A percentile compares a stretch with the other conserved stretches of the same genome.
Evolutionary conservation across 1,140 invertebrate genomes (phyloP).

Genomic region (Zaprionus ornatus): DNA sequence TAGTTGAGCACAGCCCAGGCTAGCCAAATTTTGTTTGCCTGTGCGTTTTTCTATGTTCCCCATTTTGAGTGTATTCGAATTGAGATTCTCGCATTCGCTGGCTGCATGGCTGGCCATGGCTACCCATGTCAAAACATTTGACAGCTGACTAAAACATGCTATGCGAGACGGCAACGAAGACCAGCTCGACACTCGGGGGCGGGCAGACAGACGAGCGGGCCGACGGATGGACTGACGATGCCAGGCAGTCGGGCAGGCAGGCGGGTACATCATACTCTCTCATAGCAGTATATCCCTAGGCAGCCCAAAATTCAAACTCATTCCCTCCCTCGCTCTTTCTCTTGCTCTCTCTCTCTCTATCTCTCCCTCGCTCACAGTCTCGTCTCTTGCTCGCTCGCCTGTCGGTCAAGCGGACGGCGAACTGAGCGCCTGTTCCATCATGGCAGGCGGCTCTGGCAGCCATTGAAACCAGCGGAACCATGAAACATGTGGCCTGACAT

Average conservation of each 20-base stretch:
- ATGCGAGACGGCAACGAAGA: constrained; percentile 53
- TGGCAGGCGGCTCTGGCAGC: constrained; percentile 54
- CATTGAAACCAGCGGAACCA: constrained; percentile 58
- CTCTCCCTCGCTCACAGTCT: background rate
- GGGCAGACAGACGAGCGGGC: constrained; percentile 9
- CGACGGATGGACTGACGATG: background rate
- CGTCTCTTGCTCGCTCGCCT: constrained; percentile 2
- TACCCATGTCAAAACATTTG: constrained; percentile 84
- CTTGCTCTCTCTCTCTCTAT: constrained; percentile 6
- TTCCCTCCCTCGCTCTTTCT: background rate
- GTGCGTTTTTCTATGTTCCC: constrained; percentile 56
- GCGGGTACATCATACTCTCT: constrained; percentile 45
- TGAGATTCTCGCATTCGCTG: constrained; percentile 45
- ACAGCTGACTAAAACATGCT: constrained; percentile 83
- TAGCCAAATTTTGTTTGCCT: constrained; percentile 16
- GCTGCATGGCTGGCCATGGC: constrained; percentile 62
- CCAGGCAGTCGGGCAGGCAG: constrained; percentile 32
- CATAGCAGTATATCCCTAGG: constrained; percentile 52
- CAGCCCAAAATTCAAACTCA: constrained; percentile 46
- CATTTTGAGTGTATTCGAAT: constrained; percentile 63
- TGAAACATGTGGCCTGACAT: constrained; percentile 73
- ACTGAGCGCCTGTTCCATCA: constrained; percentile 59
- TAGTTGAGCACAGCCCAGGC: background rate
- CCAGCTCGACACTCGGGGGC: constrained; percentile 26
- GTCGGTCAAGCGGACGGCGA: constrained; percentile 35